These are phyloP conservation scores for Acleris cristana DNA, from an alignment of 2,888 invertebrate genomes.

Conservation along the genomic window DNA sequence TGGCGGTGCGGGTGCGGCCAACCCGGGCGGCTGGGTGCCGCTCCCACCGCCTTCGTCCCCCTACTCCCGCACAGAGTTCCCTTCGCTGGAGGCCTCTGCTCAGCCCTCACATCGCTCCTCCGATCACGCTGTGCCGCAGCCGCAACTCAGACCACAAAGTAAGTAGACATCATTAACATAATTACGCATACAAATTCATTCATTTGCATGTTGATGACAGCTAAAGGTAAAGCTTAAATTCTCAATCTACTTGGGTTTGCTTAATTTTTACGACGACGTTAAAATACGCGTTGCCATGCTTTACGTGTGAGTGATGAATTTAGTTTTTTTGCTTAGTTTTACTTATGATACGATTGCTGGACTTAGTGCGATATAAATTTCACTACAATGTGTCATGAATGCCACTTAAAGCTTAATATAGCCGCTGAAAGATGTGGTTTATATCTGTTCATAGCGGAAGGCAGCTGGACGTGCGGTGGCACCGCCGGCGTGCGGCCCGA, in stretches of 20 bases:
- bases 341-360: no score
- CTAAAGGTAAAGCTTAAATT: no score
- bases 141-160: conserved; percentile 81
- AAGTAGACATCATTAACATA: conserved; percentile 35
- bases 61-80: conserved; percentile 98
- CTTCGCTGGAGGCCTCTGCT: conserved; percentile 88
- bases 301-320: no score
- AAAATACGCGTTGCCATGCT: no score
- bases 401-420: no score
- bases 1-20: conserved; percentile 85
- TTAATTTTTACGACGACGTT: no score
- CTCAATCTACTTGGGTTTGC: no score
- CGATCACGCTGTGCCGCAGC: conserved; percentile 70
- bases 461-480: conserved; percentile 95
- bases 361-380: no score
- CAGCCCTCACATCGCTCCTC: conserved; percentile 85
- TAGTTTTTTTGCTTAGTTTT: no score
- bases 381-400: no score
- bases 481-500: conserved; percentile 85
- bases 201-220: no score
- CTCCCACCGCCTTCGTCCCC: conserved; percentile 90
- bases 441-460: conserved; percentile 86
- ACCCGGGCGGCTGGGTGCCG: conserved; percentile 76
- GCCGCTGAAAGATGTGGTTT: conserved; percentile 1
- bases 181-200: no score